Conservation (phyloP, 2,888 invertebrate genomes). For the Oligia strigilis region DNA sequence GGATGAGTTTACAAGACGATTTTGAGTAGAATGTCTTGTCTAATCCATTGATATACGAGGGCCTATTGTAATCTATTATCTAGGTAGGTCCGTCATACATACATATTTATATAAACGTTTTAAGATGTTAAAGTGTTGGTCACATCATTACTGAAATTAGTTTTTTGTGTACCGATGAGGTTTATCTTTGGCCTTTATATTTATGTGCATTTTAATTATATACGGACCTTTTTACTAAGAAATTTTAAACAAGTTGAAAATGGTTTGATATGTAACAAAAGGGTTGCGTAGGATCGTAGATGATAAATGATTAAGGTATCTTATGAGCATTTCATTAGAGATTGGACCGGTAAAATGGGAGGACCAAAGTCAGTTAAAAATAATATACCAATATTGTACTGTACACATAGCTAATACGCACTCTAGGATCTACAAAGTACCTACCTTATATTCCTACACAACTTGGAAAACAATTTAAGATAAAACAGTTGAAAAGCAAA, state of each 20-base stretch:
- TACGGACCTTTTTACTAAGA: background rate
- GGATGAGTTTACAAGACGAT: constrained; percentile 81
- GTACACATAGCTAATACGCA: background rate
- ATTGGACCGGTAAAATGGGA: background rate
- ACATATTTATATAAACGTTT: constrained; percentile 51
- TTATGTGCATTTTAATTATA: constrained; percentile 54
- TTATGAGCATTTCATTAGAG: background rate
- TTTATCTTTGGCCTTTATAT: constrained; percentile 28
- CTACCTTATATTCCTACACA: background rate
- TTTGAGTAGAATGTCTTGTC: constrained; percentile 77
- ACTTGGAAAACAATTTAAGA: background rate
- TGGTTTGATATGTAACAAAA: background rate
- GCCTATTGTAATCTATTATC: constrained; percentile 77
- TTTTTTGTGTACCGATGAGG: constrained; percentile 44
- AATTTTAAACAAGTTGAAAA: background rate
- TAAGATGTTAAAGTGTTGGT: constrained; percentile 61
- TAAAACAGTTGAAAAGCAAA: constrained; percentile 13
- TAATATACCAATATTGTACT: background rate
- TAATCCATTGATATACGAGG: constrained; percentile 78
- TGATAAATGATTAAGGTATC: background rate
- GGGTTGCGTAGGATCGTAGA: background rate
- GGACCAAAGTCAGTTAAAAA: too few relatives aligned
- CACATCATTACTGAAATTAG: constrained; percentile 63
- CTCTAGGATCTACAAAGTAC: background rate
- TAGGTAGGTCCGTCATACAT: constrained; percentile 66